Conservation (phyloP, 2,888 invertebrate genomes). For the Cerceris rybyensis region DNA sequence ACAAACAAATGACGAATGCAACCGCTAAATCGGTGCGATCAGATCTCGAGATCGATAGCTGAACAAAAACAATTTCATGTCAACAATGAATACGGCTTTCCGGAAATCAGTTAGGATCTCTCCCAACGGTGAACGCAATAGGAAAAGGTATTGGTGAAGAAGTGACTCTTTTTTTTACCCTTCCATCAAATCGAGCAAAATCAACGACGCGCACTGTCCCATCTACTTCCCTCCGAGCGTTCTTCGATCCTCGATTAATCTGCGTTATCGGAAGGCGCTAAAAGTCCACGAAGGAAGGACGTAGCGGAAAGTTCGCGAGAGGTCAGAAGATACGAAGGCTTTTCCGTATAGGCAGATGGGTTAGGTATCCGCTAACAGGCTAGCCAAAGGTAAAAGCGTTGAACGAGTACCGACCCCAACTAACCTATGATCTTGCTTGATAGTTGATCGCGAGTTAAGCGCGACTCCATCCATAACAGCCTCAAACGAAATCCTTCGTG, state of each 20-base stretch:
- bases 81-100: slow-evolving; percentile 47
- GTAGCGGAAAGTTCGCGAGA: slow-evolving; percentile 3
- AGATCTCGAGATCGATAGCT: slow-evolving; percentile 33
- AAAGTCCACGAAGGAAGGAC: background rate
- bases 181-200: too few relatives aligned
- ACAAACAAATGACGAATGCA: slow-evolving; percentile 34
- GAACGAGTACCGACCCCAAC: slow-evolving; percentile 75
- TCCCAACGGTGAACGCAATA: background rate
- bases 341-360: slow-evolving; percentile 38
- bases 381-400: slow-evolving; percentile 68
- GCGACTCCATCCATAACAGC: slow-evolving; percentile 62
- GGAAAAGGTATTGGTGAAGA: background rate
- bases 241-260: background rate
- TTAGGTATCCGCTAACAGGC: slow-evolving; percentile 48
- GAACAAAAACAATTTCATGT: slow-evolving; percentile 31
- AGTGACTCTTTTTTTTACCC: background rate
- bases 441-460: slow-evolving; percentile 73
- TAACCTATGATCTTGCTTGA: slow-evolving; percentile 74
- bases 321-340: slow-evolving; percentile 14
- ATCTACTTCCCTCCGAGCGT: too few relatives aligned
- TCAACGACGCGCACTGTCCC: too few relatives aligned
- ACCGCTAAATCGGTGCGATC: slow-evolving; percentile 37
- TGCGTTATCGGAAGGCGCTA: background rate
- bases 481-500: slow-evolving; percentile 64
- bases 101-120: slow-evolving; percentile 28